Evolutionary conservation across 2,797 vertebrate species (phyloP).

Genomic region (Petrocephalus sullivani): DNA sequence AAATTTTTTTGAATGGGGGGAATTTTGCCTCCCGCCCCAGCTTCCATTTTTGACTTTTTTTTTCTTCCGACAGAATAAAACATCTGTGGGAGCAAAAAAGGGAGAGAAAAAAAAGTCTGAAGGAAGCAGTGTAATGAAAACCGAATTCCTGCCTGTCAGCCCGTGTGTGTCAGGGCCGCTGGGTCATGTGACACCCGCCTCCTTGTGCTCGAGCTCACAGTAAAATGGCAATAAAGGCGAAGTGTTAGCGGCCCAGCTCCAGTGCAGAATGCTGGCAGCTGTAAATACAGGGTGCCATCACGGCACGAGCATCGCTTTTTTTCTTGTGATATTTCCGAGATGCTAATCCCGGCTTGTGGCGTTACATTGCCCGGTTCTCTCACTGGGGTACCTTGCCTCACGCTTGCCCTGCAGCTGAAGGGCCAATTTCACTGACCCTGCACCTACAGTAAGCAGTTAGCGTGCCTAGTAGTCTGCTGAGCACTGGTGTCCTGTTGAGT

Average conservation of each 20-base stretch:
- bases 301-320: not conserved
- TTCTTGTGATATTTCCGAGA: not conserved
- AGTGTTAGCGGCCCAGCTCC: not conserved
- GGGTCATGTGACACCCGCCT: not conserved
- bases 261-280: not conserved
- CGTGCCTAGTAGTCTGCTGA: not conserved
- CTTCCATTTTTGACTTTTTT: slow-evolving; percentile 21
- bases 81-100: not conserved
- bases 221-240: not conserved
- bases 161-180: not conserved
- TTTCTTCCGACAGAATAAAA: not conserved
- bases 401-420: not conserved
- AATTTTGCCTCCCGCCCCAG: slow-evolving; percentile 27
- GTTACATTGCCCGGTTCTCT: not conserved
- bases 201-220: not conserved
- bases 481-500: not conserved
- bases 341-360: not conserved
- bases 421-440: not conserved
- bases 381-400: not conserved
- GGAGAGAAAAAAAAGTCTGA: not conserved
- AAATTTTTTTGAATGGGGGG: slow-evolving; percentile 43
- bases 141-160: not conserved
- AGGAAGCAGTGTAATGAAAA: not conserved
- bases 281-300: not conserved
- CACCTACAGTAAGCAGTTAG: not conserved